These are phyloP conservation scores for Urophycis tenuis DNA, from an alignment of 2,797 vertebrate genomes.

Conservation along the genomic window DNA sequence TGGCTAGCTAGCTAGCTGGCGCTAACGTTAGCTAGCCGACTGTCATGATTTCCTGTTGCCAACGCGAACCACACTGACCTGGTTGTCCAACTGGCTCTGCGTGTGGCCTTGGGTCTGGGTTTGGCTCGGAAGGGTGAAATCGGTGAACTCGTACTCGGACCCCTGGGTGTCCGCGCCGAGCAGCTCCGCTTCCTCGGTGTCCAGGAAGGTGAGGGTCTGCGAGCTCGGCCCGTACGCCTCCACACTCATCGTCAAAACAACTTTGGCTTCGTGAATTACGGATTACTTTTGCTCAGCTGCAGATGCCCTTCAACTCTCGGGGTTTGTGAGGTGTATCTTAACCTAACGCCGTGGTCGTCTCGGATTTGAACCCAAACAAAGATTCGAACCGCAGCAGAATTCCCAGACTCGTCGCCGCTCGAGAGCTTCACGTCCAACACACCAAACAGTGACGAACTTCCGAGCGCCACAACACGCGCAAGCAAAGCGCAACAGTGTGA, in stretches of 20 bases:
- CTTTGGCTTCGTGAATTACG: conserved; percentile 49
- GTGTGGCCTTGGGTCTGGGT: conserved; percentile 89
- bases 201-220: conserved; percentile 95
- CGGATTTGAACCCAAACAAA: neutral
- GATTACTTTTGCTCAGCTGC: neutral
- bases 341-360: too few relatives aligned
- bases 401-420: conserved; percentile 17
- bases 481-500: conserved; percentile 50
- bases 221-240: conserved; percentile 98
- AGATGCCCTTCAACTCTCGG: neutral
- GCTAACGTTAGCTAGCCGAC: conserved; percentile 23
- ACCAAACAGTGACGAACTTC: conserved; percentile 63
- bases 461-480: conserved; percentile 51
- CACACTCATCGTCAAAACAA: conserved; percentile 79
- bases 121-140: conserved; percentile 93
- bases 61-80: conserved; percentile 61
- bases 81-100: conserved; percentile 80
- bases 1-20: conserved; percentile 11
- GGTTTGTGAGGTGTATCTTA: too few relatives aligned
- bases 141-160: conserved; percentile 96
- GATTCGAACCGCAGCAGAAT: neutral
- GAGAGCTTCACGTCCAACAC: conserved; percentile 59
- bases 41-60: conserved; percentile 14
- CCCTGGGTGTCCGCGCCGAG: conserved; percentile 94
- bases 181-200: conserved; percentile 94